Percentiles rank a stretch among this genome's conserved stretches.
Conservation (phyloP, 2,113 vertebrate species). For the Acrocephalus arundinaceus region DNA sequence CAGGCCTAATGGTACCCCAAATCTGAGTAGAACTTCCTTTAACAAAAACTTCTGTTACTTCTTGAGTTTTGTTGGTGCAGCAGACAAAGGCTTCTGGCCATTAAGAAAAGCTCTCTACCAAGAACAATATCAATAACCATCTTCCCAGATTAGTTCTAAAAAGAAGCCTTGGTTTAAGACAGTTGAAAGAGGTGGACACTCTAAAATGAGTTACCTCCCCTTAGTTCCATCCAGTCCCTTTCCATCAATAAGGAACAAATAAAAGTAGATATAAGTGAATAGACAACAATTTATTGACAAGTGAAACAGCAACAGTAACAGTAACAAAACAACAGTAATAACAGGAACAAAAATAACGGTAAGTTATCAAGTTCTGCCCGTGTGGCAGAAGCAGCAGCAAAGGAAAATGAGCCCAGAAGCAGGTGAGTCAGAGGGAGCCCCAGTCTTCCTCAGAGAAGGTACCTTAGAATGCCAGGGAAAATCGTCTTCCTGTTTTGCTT, state of each 20-base stretch:
- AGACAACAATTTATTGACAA: background rate
- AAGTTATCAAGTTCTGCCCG: fast-evolving
- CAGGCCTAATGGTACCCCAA: background rate
- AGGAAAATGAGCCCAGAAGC: background rate
- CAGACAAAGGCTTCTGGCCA: background rate
- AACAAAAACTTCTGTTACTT: background rate
- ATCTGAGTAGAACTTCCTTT: background rate
- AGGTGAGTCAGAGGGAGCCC: background rate
- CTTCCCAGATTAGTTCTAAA: background rate
- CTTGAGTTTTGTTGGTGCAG: background rate
- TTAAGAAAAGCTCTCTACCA: background rate
- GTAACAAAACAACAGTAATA: too few species aligned
- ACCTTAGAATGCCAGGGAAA: too few species aligned
- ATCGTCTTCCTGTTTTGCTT: too few species aligned
- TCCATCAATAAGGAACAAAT: background rate
- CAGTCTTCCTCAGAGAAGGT: too few species aligned
- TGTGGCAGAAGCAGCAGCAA: background rate
- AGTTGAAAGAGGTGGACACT: background rate
- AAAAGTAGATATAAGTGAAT: background rate
- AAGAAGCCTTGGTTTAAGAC: background rate
- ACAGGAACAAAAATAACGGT: background rate
- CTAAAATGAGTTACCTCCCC: background rate
- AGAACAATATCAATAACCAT: background rate
- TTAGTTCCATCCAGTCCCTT: background rate
- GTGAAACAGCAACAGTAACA: background rate